phyloP scores from a whole-genome alignment of 2,113 vertebrate species.

The Argyrosomus japonicus region DNA sequence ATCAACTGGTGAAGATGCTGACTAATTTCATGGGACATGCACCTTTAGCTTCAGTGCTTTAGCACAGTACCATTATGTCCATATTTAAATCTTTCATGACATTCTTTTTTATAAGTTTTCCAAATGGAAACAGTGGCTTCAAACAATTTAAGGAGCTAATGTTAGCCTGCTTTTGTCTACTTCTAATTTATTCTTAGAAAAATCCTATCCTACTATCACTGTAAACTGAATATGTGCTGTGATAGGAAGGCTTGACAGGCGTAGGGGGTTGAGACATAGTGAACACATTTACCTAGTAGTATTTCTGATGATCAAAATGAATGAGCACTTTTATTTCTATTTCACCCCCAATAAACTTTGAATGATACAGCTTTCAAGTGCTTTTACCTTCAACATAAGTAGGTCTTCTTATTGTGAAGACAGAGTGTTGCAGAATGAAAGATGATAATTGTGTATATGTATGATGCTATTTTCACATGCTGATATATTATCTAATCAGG shows the following conservation, averaged over 20 bases:
- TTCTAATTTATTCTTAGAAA: neutral
- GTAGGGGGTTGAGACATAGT: too few relatives aligned
- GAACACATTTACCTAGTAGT: too few relatives aligned
- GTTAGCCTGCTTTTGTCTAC: neutral
- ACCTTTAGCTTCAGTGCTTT: too few relatives aligned
- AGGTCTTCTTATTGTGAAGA: neutral
- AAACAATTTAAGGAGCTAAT: too few relatives aligned
- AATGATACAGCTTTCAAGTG: neutral
- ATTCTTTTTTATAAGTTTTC: too few relatives aligned
- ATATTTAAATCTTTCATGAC: neutral
- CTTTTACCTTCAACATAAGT: neutral
- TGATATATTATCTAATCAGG: slow-evolving; percentile 2
- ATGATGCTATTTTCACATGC: slow-evolving; percentile 2
- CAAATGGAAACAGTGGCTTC: too few relatives aligned
- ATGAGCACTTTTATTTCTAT: neutral
- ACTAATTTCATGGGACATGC: too few relatives aligned
- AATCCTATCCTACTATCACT: neutral
- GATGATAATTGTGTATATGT: neutral
- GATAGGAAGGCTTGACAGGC: neutral
- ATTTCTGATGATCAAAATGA: neutral
- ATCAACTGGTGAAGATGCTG: too few relatives aligned
- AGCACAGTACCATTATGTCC: neutral
- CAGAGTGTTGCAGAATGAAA: neutral
- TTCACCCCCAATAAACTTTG: neutral
- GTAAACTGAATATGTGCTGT: neutral